These are phyloP conservation scores for Temnopleurus reevesii DNA, from an alignment of 53 echinoderm and acorn worm genomes.

Conservation along the genomic window DNA sequence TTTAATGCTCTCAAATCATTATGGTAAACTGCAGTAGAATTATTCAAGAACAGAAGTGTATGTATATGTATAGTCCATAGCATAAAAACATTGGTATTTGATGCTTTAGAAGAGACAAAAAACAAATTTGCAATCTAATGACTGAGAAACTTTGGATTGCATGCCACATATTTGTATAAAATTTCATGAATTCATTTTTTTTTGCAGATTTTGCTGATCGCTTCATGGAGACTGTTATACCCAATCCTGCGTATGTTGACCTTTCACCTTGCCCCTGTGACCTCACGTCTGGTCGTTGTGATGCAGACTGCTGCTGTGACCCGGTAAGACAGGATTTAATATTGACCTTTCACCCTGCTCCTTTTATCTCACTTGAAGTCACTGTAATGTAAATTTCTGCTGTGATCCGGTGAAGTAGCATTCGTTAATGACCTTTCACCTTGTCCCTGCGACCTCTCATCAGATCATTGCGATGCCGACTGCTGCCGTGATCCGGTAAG, in stretches of 20 bases:
- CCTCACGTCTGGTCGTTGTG: slow-evolving; percentile 66
- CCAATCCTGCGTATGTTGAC: slow-evolving; percentile 86
- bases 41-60: no score
- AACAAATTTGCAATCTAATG: no score
- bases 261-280: slow-evolving; percentile 92
- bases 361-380: no score
- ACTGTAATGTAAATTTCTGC: no score
- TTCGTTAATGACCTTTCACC: slow-evolving; percentile 87
- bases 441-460: slow-evolving; percentile 81
- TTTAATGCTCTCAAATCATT: no score
- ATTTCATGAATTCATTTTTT: not conserved
- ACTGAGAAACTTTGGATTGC: no score
- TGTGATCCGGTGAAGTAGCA: no score
- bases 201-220: not conserved
- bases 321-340: slow-evolving; percentile 31
- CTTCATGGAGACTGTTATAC: slow-evolving; percentile 61
- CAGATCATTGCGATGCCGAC: slow-evolving; percentile 69
- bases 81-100: no score
- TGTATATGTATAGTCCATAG: no score
- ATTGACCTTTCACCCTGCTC: not conserved
- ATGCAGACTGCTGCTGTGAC: slow-evolving; percentile 92
- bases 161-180: no score
- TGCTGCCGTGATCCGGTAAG: slow-evolving; percentile 92
- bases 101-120: no score
- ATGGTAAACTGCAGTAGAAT: no score